phyloP scores from a whole-genome alignment of 35 echinoderm and acorn worm genomes.

The Amphiura filiformis region DNA sequence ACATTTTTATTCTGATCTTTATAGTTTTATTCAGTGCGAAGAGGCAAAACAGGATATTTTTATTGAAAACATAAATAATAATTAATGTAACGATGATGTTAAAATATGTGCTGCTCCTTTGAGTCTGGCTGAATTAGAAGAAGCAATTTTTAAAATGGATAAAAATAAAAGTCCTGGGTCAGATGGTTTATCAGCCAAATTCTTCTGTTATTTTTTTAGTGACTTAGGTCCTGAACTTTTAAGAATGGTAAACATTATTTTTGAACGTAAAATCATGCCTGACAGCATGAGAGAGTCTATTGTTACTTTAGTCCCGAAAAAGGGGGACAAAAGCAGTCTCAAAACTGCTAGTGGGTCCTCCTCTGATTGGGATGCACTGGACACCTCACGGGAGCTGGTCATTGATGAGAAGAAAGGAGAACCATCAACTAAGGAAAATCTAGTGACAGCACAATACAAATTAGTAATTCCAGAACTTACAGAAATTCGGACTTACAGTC shows the following conservation, averaged over 20 bases:
- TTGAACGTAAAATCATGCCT: background rate
- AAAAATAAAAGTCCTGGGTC: background rate
- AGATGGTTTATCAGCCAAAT: background rate
- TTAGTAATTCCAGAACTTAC: no score
- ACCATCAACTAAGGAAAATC: no score
- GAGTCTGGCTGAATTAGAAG: background rate
- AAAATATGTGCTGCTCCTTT: background rate
- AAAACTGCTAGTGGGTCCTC: no score
- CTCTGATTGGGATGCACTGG: no score
- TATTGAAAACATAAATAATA: background rate
- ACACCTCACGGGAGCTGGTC: no score
- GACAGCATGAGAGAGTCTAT: background rate
- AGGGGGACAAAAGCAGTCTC: background rate
- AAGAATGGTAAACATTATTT: background rate
- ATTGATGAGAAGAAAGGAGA: no score
- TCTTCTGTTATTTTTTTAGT: background rate
- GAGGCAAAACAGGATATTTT: background rate
- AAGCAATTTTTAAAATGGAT: background rate
- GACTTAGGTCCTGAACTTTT: background rate
- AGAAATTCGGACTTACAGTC: no score
- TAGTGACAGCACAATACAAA: no score
- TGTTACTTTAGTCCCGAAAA: background rate
- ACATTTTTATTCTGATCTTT: background rate
- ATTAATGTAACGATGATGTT: background rate
- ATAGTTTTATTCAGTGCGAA: background rate